Conservation (phyloP, 2,888 invertebrate genomes). For the Leistus spinibarbis region DNA sequence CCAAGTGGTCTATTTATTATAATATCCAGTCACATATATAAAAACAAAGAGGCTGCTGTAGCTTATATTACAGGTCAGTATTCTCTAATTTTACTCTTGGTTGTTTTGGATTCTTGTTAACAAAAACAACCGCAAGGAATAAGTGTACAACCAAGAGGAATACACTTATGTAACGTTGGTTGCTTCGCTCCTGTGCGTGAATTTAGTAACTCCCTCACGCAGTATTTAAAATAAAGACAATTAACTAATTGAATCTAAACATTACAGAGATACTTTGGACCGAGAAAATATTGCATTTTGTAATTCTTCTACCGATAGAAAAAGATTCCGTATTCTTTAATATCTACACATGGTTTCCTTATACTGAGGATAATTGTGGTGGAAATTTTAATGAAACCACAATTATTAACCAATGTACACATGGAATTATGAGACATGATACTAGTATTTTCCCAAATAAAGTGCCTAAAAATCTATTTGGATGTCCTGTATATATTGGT, state of each 20-base stretch:
- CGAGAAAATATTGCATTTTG: background rate
- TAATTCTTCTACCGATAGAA: background rate
- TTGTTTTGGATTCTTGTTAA: too few relatives aligned
- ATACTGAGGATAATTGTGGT: background rate
- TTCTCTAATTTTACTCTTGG: too few relatives aligned
- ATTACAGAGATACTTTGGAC: background rate
- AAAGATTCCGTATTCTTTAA: constrained; percentile 2
- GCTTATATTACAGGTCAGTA: background rate
- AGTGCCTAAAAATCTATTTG: constrained; percentile 39
- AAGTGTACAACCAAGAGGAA: too few relatives aligned
- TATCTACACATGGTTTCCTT: constrained; percentile 27
- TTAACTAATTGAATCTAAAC: too few relatives aligned
- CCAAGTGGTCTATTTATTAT: constrained; percentile 1
- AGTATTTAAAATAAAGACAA: too few relatives aligned
- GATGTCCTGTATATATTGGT: constrained; percentile 40
- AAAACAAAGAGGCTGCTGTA: background rate
- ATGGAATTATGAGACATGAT: constrained; percentile 4
- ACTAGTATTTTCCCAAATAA: constrained; percentile 24
- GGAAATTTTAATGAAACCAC: constrained; percentile 2
- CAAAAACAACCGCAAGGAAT: too few relatives aligned
- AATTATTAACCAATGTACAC: constrained; percentile 11
- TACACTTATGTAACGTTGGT: too few relatives aligned
- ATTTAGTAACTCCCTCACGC: too few relatives aligned
- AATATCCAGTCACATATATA: background rate
- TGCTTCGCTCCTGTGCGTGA: too few relatives aligned